Base-by-base conservation (phyloP, 2,797 vertebrate genomes). In the Sebastes taczanowskii region DNA sequence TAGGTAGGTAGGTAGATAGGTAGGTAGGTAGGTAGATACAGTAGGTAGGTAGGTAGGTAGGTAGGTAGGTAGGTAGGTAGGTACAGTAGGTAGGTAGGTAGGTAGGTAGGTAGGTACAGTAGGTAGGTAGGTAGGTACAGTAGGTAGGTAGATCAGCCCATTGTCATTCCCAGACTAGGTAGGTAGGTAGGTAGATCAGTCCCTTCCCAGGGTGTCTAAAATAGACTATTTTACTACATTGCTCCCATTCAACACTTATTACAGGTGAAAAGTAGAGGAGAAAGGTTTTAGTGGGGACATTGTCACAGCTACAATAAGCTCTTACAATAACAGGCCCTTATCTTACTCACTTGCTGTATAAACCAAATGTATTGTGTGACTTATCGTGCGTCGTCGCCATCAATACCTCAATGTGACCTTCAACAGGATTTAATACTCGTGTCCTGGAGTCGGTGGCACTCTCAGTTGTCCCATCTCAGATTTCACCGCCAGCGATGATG, bases 391-490 rank as follows among this genome's bases (percentile, higher is more conserved):
- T 74, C 56, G 72, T 46, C 67, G 30, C 25, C 75, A 84, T 81
- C 77, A 83, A 65, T 86, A 68, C 73, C 20, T 81, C 71, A 86
- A 61, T 78, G 82, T 90, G 76, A 88, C 90, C 77, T 81, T 81
- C 69, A 69, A 81, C 34, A 60, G 72, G 78, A 87, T 89, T 82
- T 82, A 81, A 79, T 81, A 61, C 60, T 75, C 27, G 65, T 60
- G 49, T 78, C 56, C 74, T 16, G 49, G 55, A 79, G 60, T 79
- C 42, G 2, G 75, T 65, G 52, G 49, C 68, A 32, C 52, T 67
- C 64, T 80, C 61, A 13, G 65, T 46, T 69, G 61, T 80, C 68
- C n/a, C 11, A 2, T 75, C 73, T 92, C 82, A 83, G 59, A 66
- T 90, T 91, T 84, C 76, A 77, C 65, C 11, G 2, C 27, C 22